Evolutionary conservation across 1,140 invertebrate species (phyloP), one percentile per base, ranked within the genome.

Genomic region (Planococcus citri): DNA sequence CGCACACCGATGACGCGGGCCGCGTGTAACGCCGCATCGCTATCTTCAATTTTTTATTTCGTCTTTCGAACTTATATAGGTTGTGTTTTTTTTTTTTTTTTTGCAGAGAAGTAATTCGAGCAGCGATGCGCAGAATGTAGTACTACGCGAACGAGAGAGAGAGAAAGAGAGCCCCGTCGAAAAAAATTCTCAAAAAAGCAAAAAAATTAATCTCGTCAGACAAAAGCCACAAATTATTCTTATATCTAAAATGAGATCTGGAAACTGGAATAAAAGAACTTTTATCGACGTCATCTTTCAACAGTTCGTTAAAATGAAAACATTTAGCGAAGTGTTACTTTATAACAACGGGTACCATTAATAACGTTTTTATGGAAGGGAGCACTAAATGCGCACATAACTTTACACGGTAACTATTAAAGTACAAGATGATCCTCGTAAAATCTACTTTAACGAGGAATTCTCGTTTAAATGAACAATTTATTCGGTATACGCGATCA

Each of bases 211-310:
- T 51, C 41, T 51, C 41, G 41, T 51, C 41, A 51, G 41, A 51
- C 41, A 51, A 51, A 51, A 51, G 41, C 41, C 41, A 51, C 41
- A 51, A 51, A 51, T 51, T 51, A 51, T 51, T 51, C 41, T 51
- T 51, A 51, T 51, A 51, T 51, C 41, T 51, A 51, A 51, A 51
- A 51, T 51, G 41, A 51, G 41, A 51, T 51, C 41, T 51, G 41
- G n/a, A 51, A 51, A 51, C 41, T 51, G n/a, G 41, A 51, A 51
- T 51, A 51, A 51, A 51, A 51, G 41, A 51, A 51, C 41, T 51
- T 51, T 51, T 51, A 51, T 51, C 41, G 41, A 51, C 41, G 41
- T 51, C 41, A 51, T 51, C 41, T 51, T 20, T 51, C 41, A 51
- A 51, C 41, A 51, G 41, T 51, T 51, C 41, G 41, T 51, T 51